Conservation (phyloP, 2,888 invertebrate species). For the Microdon myrmicae region DNA sequence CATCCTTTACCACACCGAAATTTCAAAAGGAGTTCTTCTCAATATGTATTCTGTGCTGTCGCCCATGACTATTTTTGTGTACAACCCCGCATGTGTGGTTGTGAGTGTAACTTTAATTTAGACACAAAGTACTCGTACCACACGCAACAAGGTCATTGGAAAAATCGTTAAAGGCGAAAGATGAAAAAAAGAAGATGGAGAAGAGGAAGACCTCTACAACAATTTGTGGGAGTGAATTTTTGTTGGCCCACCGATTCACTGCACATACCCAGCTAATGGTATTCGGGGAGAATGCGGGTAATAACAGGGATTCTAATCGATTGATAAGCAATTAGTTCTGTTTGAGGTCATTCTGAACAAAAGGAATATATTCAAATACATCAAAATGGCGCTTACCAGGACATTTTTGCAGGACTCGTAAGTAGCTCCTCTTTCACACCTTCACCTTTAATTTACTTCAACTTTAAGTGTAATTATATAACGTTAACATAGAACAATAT, state of each 20-base stretch:
- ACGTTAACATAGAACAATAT: too few relatives aligned
- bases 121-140: conserved; percentile 53
- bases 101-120: conserved; percentile 20
- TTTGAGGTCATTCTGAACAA: conserved; percentile 15
- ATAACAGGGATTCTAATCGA: conserved; percentile 31
- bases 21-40: too few relatives aligned
- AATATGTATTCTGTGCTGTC: too few relatives aligned
- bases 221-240: conserved; percentile 35
- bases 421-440: conserved; percentile 6
- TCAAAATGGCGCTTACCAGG: conserved; percentile 56
- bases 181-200: conserved; percentile 19
- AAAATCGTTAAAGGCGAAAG: conserved; percentile 64
- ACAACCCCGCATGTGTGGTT: too few relatives aligned
- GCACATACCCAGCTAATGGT: conserved; percentile 53
- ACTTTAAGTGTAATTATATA: not conserved
- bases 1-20: too few relatives aligned
- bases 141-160: conserved; percentile 68
- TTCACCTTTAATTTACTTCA: conserved; percentile 1
- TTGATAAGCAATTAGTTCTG: not conserved
- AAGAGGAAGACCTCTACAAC: conserved; percentile 3
- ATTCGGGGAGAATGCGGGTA: conserved; percentile 41
- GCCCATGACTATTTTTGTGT: too few relatives aligned
- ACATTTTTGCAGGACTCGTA: conserved; percentile 49
- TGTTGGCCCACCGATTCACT: conserved; percentile 46
- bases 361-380: conserved; percentile 23